phyloP scores from a whole-genome alignment of 2,797 vertebrate species.

The Octomys mimax region DNA sequence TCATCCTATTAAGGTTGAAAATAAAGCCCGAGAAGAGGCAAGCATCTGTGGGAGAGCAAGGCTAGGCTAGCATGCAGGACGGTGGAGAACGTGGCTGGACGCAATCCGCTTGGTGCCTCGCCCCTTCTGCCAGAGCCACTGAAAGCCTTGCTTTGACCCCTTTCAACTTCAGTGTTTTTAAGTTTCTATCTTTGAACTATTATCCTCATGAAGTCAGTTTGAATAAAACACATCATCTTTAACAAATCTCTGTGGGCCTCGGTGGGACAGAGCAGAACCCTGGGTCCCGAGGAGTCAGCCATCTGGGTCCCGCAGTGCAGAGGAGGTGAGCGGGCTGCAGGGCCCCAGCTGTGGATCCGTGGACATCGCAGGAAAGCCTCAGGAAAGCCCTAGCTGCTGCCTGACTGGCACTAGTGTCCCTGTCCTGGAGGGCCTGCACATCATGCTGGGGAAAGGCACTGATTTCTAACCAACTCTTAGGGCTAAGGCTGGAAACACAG shows the following conservation, averaged over 20 bases:
- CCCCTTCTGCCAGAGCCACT: not conserved
- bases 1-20: not conserved
- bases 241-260: not conserved
- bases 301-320: not conserved
- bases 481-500: not conserved
- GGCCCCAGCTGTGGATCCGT: not conserved
- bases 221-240: not conserved
- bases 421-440: not conserved
- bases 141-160: not conserved
- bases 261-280: not conserved
- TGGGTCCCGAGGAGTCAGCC: not conserved
- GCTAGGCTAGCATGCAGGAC: not conserved
- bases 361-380: not conserved
- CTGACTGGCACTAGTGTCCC: not conserved
- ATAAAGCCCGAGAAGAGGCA: not conserved
- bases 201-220: not conserved
- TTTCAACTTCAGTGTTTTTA: not conserved
- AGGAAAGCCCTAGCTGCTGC: not conserved
- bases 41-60: not conserved
- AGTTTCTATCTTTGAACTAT: not conserved
- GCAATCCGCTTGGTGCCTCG: too few species aligned
- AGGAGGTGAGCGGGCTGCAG: not conserved
- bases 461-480: not conserved
- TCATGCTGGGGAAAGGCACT: fast-evolving
- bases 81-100: not conserved